These are phyloP conservation scores for Bombus huntii DNA, from an alignment of 1,140 invertebrate species.

Conservation along the genomic window DNA sequence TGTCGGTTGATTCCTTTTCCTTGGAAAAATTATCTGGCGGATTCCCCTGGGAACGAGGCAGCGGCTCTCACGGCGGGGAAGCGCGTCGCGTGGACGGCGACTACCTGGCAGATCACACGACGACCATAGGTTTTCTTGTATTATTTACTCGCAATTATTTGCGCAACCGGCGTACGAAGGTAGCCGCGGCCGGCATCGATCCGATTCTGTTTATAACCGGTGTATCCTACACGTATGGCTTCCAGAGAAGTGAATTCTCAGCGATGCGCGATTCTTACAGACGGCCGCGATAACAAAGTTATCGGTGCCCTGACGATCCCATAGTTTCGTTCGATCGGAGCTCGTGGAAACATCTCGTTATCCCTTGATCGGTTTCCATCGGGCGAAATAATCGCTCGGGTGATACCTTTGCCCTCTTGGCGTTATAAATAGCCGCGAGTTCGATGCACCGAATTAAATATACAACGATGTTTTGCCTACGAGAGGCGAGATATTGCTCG, in stretches of 20 bases:
- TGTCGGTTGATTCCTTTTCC: too few species aligned
- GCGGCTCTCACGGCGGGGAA: too few species aligned
- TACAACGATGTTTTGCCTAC: not conserved
- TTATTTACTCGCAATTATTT: constrained; percentile 11
- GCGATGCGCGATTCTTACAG: not conserved
- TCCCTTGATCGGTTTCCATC: constrained; percentile 16
- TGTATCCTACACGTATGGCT: constrained; percentile 36
- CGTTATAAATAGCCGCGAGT: constrained; percentile 37
- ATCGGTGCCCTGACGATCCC: too few species aligned
- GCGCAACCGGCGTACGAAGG: constrained; percentile 31
- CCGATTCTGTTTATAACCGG: constrained; percentile 52
- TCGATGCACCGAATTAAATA: constrained; percentile 13
- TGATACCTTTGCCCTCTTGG: constrained; percentile 9
- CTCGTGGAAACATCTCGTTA: constrained; percentile 13
- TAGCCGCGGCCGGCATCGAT: constrained; percentile 49
- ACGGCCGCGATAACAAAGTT: not conserved
- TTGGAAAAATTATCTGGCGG: too few species aligned
- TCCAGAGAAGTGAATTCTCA: constrained; percentile 37
- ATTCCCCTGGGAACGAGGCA: too few species aligned
- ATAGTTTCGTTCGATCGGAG: too few species aligned
- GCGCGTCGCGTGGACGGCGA: too few species aligned
- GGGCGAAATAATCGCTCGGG: not conserved
- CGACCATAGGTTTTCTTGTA: not conserved
- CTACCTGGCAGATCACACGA: too few species aligned
- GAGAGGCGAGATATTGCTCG: too few species aligned